Evolutionary conservation across 2,888 invertebrate genomes (phyloP), one percentile per base, ranked within the genome.

Genomic region (Stegophylla sp.): DNA sequence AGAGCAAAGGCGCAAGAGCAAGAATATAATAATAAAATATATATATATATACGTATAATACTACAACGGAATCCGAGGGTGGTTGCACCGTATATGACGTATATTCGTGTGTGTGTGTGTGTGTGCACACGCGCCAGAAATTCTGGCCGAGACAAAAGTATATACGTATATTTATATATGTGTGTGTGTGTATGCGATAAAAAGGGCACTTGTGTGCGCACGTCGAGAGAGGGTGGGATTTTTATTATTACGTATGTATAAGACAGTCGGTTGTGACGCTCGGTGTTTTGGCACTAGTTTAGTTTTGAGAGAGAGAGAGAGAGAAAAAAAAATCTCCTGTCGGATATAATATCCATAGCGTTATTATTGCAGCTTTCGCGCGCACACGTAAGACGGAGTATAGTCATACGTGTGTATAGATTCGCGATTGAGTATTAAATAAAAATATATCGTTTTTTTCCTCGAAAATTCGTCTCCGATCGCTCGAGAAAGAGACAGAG

Each of bases 1-100:
- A 48, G 74, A 45, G 72, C 59, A 26, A 73, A 45, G 26, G 59
- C 61, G 59, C 61, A 48, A 56, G 26, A 34, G 26, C 53, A 43
- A 43, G 67, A 77, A 67, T 45, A 56, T 53, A 77, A 76, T 66
- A 76, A 75, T 61, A 63, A 66, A 66, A 53, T 51, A 51, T 51
- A 41, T 63, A 48, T 69, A 69, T 28, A 34, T 34, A 61, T 74
- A 28, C n/a, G 26, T 15, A 20, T 13, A 15, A 20, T 34, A 73
- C 23, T 45, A 43, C 61, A n/a, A 20, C 61, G 59, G 73, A 73
- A 73, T 73, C 73, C 73, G 26, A 73, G 73, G 73, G 73, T 73
- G 73, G 61, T 73, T 73, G 73, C 61, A 28, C 28, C 17, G 34
- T 20, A 13, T 59, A n/a, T n/a, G n/a, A n/a, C n/a, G n/a, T n/a